Conservation (phyloP, 2,888 invertebrate species). For the Drosophila demipolita region DNA sequence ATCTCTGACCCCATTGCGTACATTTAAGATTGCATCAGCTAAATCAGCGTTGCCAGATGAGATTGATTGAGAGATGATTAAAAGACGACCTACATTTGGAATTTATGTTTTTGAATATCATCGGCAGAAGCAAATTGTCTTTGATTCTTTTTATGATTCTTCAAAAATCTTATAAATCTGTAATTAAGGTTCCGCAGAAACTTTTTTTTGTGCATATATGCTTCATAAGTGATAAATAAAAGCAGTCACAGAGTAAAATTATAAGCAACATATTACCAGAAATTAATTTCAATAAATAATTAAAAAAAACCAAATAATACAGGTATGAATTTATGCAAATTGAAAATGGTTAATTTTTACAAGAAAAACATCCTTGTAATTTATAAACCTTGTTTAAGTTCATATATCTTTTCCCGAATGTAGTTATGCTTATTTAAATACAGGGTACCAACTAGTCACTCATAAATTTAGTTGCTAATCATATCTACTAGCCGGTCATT, state of each 20-base stretch:
- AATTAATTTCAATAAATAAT: not conserved
- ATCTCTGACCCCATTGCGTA: not conserved
- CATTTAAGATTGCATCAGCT: not conserved
- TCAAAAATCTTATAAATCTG: not conserved
- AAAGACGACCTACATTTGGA: not conserved
- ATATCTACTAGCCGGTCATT: not conserved
- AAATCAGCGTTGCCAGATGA: not conserved
- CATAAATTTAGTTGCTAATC: not conserved
- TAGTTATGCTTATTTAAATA: not conserved
- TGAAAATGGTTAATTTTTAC: not conserved
- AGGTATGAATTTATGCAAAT: not conserved
- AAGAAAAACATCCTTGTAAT: not conserved
- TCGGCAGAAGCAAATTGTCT: not conserved
- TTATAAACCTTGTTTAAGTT: not conserved
- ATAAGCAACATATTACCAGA: not conserved
- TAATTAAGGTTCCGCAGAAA: not conserved
- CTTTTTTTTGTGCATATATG: not conserved
- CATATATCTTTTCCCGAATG: not conserved
- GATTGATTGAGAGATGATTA: not conserved
- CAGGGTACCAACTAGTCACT: not conserved
- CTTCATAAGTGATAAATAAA: not conserved
- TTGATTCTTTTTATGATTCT: not conserved
- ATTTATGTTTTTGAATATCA: not conserved
- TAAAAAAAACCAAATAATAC: not conserved
- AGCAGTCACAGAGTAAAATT: not conserved